A percentile compares a stretch with the other conserved stretches of the same genome.
These are phyloP conservation scores for Nephrotoma flavescens DNA, from an alignment of 2,888 invertebrate genomes.

Conservation along the genomic window DNA sequence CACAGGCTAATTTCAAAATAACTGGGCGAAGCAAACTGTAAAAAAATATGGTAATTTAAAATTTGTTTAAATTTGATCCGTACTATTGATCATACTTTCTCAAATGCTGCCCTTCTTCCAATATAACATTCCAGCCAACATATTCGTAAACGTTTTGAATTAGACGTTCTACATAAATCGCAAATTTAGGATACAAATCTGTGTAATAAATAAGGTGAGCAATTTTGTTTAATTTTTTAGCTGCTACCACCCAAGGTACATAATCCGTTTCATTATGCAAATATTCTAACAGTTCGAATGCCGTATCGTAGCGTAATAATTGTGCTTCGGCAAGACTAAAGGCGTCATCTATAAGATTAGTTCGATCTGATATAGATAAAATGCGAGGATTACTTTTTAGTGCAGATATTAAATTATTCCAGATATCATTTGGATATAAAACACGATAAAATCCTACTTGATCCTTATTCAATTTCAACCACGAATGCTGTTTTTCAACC, in stretches of 20 bases:
- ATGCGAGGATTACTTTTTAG: conserved; percentile 21
- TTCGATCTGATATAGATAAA: conserved; percentile 50
- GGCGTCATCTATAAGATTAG: conserved; percentile 66
- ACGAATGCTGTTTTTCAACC: conserved; percentile 34
- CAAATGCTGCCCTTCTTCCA: conserved; percentile 27
- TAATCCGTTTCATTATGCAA: conserved; percentile 49
- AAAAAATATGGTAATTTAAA: conserved; percentile 13
- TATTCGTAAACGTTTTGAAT: conserved; percentile 41
- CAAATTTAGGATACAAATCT: conserved; percentile 35
- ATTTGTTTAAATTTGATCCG: background rate
- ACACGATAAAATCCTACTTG: conserved; percentile 83
- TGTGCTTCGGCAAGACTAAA: conserved; percentile 65
- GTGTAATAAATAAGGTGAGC: conserved; percentile 40
- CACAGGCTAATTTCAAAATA: conserved; percentile 51
- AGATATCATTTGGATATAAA: conserved; percentile 56
- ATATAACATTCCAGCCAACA: conserved; percentile 45
- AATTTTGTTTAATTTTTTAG: conserved; percentile 35
- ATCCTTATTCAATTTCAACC: conserved; percentile 74
- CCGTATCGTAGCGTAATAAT: conserved; percentile 46
- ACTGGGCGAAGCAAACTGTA: conserved; percentile 46
- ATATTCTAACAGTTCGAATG: conserved; percentile 56
- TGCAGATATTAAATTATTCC: conserved; percentile 36
- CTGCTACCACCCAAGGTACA: conserved; percentile 64
- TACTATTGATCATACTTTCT: conserved; percentile 22
- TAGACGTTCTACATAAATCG: conserved; percentile 30